phyloP scores from a whole-genome alignment of 1,140 invertebrate species.

The Drosophila repletoides region DNA sequence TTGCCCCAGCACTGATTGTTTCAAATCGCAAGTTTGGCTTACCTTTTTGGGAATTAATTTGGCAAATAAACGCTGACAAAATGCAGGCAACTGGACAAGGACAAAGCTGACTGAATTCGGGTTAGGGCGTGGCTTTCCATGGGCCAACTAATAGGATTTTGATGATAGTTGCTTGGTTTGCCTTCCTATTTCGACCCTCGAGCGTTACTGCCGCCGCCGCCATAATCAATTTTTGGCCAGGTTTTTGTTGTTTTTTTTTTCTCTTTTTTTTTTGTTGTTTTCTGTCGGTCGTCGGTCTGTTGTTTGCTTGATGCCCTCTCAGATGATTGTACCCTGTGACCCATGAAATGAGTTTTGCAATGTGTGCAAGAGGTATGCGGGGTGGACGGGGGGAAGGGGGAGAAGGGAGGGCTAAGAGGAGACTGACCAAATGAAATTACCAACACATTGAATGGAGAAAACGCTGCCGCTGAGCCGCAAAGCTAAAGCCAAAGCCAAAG shows the following conservation, averaged over 20 bases:
- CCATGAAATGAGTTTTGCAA: slow-evolving; percentile 80
- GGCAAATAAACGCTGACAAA: slow-evolving; percentile 81
- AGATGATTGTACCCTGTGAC: slow-evolving; percentile 71
- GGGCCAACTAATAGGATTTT: slow-evolving; percentile 79
- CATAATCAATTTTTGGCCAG: slow-evolving; percentile 79
- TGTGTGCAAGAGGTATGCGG: slow-evolving; percentile 11
- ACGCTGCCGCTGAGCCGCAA: slow-evolving; percentile 61
- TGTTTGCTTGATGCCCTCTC: slow-evolving; percentile 31
- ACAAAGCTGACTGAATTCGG: slow-evolving; percentile 50
- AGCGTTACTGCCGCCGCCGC: slow-evolving; percentile 44
- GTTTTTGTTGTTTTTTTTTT: slow-evolving; percentile 30
- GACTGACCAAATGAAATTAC: slow-evolving; percentile 57
- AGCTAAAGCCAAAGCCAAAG: slow-evolving; percentile 49
- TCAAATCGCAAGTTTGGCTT: slow-evolving; percentile 80
- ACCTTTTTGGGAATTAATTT: slow-evolving; percentile 81
- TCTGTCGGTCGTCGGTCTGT: slow-evolving; percentile 17
- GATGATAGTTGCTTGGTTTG: slow-evolving; percentile 69
- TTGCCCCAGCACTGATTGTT: slow-evolving; percentile 67
- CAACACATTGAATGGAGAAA: slow-evolving; percentile 46
- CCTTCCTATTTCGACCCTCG: slow-evolving; percentile 30
- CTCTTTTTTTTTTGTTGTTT: slow-evolving; percentile 1
- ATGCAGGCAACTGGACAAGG: slow-evolving; percentile 75
- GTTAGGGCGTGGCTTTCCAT: slow-evolving; percentile 19
- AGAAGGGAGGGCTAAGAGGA: background rate
- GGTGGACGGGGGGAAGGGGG: background rate